A percentile compares a stretch with the other conserved stretches of the same genome.
phyloP scores from a whole-genome alignment of 2,888 invertebrate species.

The Meliscaeva auricollis region DNA sequence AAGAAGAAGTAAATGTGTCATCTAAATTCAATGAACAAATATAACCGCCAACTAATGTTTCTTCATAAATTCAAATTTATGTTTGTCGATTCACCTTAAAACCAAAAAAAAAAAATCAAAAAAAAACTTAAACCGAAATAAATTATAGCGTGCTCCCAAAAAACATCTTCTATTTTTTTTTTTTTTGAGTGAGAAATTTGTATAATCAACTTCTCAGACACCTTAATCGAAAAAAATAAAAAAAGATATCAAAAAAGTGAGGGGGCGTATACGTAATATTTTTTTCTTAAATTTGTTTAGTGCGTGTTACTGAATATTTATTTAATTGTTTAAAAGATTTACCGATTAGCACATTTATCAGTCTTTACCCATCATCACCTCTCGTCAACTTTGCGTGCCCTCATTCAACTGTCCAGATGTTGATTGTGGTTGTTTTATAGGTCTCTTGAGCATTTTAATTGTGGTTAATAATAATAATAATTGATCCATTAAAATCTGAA shows the following conservation, averaged over 20 bases:
- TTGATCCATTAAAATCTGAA: conserved; percentile 10
- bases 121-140: not conserved
- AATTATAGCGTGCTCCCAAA: conserved; percentile 14
- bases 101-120: not conserved
- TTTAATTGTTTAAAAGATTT: conserved; percentile 40
- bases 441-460: conserved; percentile 12
- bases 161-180: conserved; percentile 12
- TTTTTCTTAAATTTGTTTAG: not conserved
- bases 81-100: conserved; percentile 24
- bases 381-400: conserved; percentile 1
- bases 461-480: conserved; percentile 24
- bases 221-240: conserved; percentile 6
- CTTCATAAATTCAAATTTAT: conserved; percentile 13
- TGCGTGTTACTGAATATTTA: conserved; percentile 49
- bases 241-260: not conserved
- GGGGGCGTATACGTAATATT: conserved; percentile 33
- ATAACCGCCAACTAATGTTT: conserved; percentile 11
- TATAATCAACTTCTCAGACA: conserved; percentile 39
- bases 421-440: conserved; percentile 12
- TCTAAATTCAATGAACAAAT: conserved; percentile 37
- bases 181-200: conserved; percentile 22
- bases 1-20: conserved; percentile 58
- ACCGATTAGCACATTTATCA: conserved; percentile 28
- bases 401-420: not conserved
- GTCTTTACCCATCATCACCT: conserved; percentile 1